These are phyloP conservation scores for Salvelinus alpinus DNA, from an alignment of 2,113 vertebrate genomes.

Conservation along the genomic window DNA sequence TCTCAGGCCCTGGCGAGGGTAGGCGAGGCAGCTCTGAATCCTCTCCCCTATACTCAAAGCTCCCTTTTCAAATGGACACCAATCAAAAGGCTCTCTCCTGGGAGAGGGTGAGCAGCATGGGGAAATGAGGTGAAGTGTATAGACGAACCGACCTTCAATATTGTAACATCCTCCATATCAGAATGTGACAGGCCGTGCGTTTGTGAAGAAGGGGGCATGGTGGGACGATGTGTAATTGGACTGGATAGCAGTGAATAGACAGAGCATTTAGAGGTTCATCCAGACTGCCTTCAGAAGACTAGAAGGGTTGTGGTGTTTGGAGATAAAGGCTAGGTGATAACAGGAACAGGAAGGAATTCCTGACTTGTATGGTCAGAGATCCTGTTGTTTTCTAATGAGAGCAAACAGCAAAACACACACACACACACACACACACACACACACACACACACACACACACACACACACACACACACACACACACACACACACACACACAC, in stretches of 20 bases:
- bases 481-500: too few relatives aligned
- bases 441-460: too few relatives aligned
- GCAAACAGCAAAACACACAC: conserved; percentile 8
- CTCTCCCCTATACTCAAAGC: conserved; percentile 34
- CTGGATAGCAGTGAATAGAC: conserved; percentile 57
- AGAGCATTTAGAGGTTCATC: conserved; percentile 54
- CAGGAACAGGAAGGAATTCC: conserved; percentile 9
- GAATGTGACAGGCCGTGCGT: conserved; percentile 62
- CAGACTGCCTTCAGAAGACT: conserved; percentile 43
- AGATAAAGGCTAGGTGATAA: conserved; percentile 46
- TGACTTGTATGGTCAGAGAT: conserved; percentile 25
- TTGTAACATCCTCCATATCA: conserved; percentile 55
- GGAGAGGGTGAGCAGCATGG: conserved; percentile 34
- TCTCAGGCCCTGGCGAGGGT: conserved; percentile 16
- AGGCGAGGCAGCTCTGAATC: conserved; percentile 12
- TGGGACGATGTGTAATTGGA: conserved; percentile 64
- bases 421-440: too few relatives aligned
- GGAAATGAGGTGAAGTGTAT: conserved; percentile 68
- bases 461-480: not conserved
- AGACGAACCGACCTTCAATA: conserved; percentile 68
- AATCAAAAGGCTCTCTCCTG: conserved; percentile 59
- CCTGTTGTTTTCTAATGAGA: conserved; percentile 32
- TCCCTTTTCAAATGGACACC: conserved; percentile 60
- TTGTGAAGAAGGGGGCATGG: conserved; percentile 45
- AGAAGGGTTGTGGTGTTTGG: conserved; percentile 9